A percentile compares a stretch with the other conserved stretches of the same genome.
Conservation (phyloP, 2,888 invertebrate genomes). For the Drosophila conformis region DNA sequence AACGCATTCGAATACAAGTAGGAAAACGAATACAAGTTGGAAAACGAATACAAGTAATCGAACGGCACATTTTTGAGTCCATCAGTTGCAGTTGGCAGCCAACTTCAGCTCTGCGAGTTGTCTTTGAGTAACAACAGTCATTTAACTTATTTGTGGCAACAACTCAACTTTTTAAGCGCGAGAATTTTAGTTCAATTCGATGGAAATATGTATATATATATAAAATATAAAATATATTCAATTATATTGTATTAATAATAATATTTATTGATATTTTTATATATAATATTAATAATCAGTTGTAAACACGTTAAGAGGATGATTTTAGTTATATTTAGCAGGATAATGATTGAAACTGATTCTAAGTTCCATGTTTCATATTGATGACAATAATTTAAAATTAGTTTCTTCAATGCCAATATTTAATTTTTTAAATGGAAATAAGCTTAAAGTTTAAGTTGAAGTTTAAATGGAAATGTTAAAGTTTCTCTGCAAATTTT, state of each 20-base stretch:
- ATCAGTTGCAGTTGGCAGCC: slow-evolving; percentile 7
- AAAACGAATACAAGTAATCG: neutral
- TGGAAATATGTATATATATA: neutral
- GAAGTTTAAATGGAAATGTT: neutral
- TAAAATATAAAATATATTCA: neutral
- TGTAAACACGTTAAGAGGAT: neutral
- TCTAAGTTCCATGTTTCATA: neutral
- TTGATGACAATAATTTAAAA: neutral
- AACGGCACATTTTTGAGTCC: neutral
- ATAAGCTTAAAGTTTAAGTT: neutral
- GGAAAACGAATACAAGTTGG: neutral
- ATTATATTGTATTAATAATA: no score
- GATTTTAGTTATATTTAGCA: neutral
- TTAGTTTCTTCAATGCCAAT: neutral
- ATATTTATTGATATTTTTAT: neutral
- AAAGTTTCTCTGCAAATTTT: neutral
- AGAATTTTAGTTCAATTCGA: neutral
- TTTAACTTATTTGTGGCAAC: neutral
- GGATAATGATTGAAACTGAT: neutral
- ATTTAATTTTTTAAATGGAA: neutral
- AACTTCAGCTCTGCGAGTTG: neutral
- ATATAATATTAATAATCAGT: neutral
- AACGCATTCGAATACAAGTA: neutral
- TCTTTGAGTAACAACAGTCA: neutral
- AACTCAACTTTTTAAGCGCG: neutral